A percentile compares a stretch with the other conserved stretches of the same genome.
phyloP scores from a whole-genome alignment of 1,140 invertebrate species.

The Metaphire vulgaris region DNA sequence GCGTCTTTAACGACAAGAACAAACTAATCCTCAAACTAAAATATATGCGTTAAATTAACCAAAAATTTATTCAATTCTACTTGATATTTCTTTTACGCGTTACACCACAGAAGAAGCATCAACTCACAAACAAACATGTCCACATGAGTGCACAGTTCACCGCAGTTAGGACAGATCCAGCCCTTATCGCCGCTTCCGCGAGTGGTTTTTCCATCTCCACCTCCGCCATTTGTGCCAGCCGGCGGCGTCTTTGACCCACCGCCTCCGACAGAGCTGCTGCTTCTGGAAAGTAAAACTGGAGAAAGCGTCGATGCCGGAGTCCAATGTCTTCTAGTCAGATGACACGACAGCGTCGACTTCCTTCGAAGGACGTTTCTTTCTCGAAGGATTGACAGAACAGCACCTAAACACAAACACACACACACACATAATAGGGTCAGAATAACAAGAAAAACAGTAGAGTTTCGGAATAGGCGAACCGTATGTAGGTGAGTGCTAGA shows the following conservation, averaged over 20 bases:
- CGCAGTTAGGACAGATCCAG: conserved; percentile 84
- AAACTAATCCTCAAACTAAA: no score
- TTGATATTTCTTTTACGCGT: no score
- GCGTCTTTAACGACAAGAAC: no score
- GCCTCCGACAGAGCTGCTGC: neutral
- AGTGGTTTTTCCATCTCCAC: conserved; percentile 17
- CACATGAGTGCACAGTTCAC: conserved; percentile 88
- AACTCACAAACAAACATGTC: conserved; percentile 91
- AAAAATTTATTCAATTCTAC: no score
- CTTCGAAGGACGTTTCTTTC: neutral
- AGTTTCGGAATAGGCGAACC: conserved; percentile 28
- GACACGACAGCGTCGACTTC: neutral
- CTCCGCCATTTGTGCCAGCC: conserved; percentile 10
- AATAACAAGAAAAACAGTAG: neutral
- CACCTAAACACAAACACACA: conserved; percentile 5
- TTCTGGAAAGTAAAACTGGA: neutral
- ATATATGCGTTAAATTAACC: no score
- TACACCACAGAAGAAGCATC: no score
- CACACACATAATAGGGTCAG: conserved; percentile 7
- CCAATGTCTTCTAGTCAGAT: neutral
- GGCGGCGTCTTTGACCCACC: conserved; percentile 30
- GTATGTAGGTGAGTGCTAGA: conserved; percentile 25
- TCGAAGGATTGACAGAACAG: no score
- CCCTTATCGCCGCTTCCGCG: conserved; percentile 33
- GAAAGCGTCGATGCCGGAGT: neutral